Percentiles rank a stretch among this genome's conserved stretches.
Conservation (phyloP, 2,888 invertebrate species). For the Lampropteryx suffumata region DNA sequence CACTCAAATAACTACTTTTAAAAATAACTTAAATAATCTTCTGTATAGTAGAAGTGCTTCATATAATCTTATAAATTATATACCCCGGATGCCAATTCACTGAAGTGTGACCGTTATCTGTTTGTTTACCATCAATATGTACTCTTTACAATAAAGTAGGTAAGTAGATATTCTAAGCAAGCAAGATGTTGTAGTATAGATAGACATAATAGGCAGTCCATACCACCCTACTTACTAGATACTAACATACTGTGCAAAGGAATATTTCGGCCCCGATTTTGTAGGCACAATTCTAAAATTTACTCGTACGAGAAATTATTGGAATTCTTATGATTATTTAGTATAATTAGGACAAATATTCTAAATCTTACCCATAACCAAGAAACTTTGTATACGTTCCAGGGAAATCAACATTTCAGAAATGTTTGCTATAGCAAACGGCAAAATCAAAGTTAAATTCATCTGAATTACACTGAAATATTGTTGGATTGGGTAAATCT, state of each 20-base stretch:
- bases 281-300: not conserved
- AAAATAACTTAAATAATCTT: too few relatives aligned
- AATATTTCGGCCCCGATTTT: too few relatives aligned
- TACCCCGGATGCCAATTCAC: too few relatives aligned
- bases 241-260: too few relatives aligned
- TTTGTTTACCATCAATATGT: not conserved
- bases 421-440: constrained; percentile 77
- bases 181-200: too few relatives aligned
- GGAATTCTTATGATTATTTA: not conserved
- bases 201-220: too few relatives aligned
- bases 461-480: constrained; percentile 82
- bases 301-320: not conserved
- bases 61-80: too few relatives aligned
- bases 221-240: too few relatives aligned
- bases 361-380: constrained; percentile 68
- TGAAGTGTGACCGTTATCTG: not conserved
- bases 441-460: constrained; percentile 82
- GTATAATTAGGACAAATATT: constrained; percentile 1
- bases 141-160: too few relatives aligned
- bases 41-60: too few relatives aligned
- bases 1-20: too few relatives aligned
- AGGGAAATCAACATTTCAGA: constrained; percentile 84
- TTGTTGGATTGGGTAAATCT: constrained; percentile 84
- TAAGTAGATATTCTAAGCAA: too few relatives aligned
- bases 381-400: constrained; percentile 81